Conservation (phyloP, 1,140 invertebrate species). For the Brachionus paranguensis region DNA sequence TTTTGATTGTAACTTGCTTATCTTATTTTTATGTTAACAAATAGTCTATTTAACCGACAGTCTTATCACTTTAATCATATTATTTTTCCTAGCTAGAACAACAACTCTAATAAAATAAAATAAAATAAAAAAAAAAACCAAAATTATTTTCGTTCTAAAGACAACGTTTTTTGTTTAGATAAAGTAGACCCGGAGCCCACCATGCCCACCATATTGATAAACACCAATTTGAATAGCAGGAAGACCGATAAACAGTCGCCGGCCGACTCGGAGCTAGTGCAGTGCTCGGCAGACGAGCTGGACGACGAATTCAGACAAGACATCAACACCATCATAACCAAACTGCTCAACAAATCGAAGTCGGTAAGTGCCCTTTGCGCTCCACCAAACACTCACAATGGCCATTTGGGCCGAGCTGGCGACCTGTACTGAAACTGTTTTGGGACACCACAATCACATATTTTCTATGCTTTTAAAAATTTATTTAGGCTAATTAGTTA, state of each 20-base stretch:
- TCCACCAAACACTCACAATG: not conserved
- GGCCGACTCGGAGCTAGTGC: not conserved
- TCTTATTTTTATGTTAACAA: constrained; percentile 38
- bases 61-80: constrained; percentile 39
- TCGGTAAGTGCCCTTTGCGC: not conserved
- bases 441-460: not conserved
- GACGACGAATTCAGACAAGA: constrained; percentile 24
- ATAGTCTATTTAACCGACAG: constrained; percentile 39
- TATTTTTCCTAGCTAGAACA: constrained; percentile 33
- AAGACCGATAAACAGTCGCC: not conserved
- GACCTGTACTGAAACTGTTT: not conserved
- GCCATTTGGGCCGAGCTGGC: not conserved
- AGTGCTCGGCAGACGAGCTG: not conserved
- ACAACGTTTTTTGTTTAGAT: not conserved
- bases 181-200: not conserved
- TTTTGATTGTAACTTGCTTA: constrained; percentile 37
- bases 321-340: not conserved
- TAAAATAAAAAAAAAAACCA: not conserved
- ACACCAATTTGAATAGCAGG: not conserved
- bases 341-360: constrained; percentile 5
- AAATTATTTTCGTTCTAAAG: constrained; percentile 20
- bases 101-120: not conserved
- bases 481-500: not conserved
- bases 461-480: not conserved
- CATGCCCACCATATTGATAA: constrained; percentile 23